Conservation (phyloP, 2,113 vertebrate genomes). For the Ceyx melanurus region DNA sequence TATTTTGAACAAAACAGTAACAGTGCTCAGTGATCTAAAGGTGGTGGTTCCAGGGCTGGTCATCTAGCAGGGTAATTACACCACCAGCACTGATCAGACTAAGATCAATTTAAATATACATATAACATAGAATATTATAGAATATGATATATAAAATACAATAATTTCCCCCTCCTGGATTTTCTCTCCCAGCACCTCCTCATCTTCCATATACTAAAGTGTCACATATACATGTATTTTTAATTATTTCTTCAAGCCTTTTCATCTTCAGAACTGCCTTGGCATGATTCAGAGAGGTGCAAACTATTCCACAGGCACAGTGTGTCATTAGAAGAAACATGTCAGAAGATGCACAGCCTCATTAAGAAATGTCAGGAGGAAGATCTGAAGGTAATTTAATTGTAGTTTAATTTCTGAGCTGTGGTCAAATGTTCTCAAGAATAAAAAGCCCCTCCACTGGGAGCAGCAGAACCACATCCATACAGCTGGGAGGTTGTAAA, state of each 20-base stretch:
- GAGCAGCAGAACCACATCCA: neutral
- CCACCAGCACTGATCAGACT: neutral
- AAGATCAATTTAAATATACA: too few relatives aligned
- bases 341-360: neutral
- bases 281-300: neutral
- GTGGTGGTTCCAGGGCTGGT: neutral
- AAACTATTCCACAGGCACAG: neutral
- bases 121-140: too few relatives aligned
- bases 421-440: neutral
- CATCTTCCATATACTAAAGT: neutral
- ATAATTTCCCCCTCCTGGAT: neutral
- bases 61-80: neutral
- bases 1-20: neutral
- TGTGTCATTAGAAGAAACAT: neutral
- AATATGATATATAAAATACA: too few relatives aligned
- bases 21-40: neutral
- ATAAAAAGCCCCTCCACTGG: neutral
- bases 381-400: neutral
- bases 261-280: neutral
- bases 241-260: neutral
- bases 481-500: neutral
- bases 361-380: neutral
- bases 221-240: neutral
- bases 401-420: neutral
- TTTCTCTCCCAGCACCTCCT: neutral